A percentile compares a stretch with the other conserved stretches of the same genome.
Evolutionary conservation across 1,140 invertebrate species (phyloP).

Genomic region (Cepaea nemoralis): DNA sequence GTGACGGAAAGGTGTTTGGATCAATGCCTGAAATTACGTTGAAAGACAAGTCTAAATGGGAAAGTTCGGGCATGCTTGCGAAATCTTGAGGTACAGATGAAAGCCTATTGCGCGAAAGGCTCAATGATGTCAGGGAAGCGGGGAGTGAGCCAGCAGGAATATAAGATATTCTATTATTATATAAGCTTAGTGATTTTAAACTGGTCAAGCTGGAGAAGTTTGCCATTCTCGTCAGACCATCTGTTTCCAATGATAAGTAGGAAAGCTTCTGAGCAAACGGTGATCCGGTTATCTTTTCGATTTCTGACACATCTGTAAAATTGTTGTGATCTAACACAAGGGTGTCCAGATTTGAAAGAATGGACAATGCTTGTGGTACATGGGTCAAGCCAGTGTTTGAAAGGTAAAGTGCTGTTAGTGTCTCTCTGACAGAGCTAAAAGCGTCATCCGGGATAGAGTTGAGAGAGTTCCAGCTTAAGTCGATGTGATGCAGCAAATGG

Average conservation of each 20-base stretch:
- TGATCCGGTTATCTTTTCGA: not conserved
- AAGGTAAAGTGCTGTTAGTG: not conserved
- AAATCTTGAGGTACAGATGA: not conserved
- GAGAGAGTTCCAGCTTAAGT: not conserved
- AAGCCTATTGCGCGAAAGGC: not conserved
- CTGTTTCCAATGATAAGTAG: not conserved
- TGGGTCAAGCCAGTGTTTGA: not conserved
- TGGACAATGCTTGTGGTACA: not conserved
- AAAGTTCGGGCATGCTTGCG: not conserved
- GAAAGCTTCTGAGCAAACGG: not conserved
- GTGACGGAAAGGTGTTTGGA: not conserved
- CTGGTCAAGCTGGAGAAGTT: not conserved
- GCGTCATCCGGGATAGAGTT: not conserved
- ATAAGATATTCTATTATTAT: not conserved
- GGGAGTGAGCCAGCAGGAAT: not conserved
- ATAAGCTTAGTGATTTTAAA: not conserved
- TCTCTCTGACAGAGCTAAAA: not conserved
- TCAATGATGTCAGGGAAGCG: not conserved
- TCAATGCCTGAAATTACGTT: not conserved
- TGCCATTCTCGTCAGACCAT: not conserved
- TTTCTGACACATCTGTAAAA: not conserved
- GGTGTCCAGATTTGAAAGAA: not conserved
- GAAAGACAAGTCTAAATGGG: not conserved
- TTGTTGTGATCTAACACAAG: not conserved
- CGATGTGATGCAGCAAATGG: not conserved